Evolutionary conservation across 2,888 invertebrate species (phyloP).

Genomic region (Neoitamus cyanurus): DNA sequence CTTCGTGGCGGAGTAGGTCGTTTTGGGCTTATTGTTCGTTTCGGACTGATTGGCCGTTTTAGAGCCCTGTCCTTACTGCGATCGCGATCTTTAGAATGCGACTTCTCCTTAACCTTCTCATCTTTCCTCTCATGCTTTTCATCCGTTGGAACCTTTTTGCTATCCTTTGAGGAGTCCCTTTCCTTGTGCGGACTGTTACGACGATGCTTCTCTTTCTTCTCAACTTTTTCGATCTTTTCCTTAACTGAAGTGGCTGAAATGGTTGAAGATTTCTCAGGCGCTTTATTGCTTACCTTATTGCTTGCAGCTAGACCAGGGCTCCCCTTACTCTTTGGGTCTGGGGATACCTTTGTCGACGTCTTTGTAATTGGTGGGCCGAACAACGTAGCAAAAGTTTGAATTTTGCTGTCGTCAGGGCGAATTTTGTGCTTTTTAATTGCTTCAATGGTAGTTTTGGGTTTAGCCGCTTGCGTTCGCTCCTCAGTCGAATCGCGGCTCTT

Average conservation of each 20-base stretch:
- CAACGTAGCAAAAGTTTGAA: slow-evolving; percentile 78
- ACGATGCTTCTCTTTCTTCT: slow-evolving; percentile 70
- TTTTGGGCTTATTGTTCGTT: slow-evolving; percentile 60
- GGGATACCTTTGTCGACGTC: slow-evolving; percentile 73
- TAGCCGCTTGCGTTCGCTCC: slow-evolving; percentile 73
- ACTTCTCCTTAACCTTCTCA: slow-evolving; percentile 69
- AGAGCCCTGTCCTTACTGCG: slow-evolving; percentile 68
- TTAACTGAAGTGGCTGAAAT: slow-evolving; percentile 19
- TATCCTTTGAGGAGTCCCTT: slow-evolving; percentile 56
- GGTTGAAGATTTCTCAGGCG: slow-evolving; percentile 24
- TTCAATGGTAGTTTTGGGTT: slow-evolving; percentile 66
- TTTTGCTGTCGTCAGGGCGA: slow-evolving; percentile 70
- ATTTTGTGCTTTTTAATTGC: slow-evolving; percentile 71
- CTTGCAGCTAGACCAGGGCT: slow-evolving; percentile 61
- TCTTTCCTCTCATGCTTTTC: slow-evolving; percentile 67
- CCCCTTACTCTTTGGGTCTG: slow-evolving; percentile 74
- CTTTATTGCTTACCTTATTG: slow-evolving; percentile 53
- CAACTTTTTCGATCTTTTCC: slow-evolving; percentile 68
- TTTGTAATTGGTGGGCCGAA: slow-evolving; percentile 88
- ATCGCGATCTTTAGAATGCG: slow-evolving; percentile 69
- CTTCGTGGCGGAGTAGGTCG: slow-evolving; percentile 52
- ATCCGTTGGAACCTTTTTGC: slow-evolving; percentile 60
- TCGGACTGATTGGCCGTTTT: slow-evolving; percentile 66
- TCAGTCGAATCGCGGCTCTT: slow-evolving; percentile 72
- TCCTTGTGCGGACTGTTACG: slow-evolving; percentile 70